A percentile compares a stretch with the other conserved stretches of the same genome.
Conservation (phyloP, 2,797 vertebrate species). For the Hylomyscus alleni region DNA sequence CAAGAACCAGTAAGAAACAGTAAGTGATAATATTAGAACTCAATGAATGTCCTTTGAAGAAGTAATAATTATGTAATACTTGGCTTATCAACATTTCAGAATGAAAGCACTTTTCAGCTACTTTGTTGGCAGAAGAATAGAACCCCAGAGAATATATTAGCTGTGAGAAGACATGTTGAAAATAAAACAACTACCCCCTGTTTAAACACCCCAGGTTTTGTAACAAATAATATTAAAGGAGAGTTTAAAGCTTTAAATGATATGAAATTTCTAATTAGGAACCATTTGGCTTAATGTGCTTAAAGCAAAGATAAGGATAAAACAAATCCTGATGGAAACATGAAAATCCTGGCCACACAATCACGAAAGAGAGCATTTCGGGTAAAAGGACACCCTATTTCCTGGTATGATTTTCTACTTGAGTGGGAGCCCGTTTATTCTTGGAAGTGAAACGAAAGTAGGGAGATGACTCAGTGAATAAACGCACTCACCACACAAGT, state of each 20-base stretch:
- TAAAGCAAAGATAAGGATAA: slow-evolving; percentile 31
- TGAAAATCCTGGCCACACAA: slow-evolving; percentile 5
- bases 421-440: not conserved
- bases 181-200: slow-evolving; percentile 33
- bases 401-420: not conserved
- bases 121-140: not conserved
- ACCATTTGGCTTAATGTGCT: not conserved
- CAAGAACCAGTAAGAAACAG: not conserved
- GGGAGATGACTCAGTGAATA: no score
- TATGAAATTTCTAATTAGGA: not conserved
- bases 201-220: not conserved
- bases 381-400: not conserved
- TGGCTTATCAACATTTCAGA: slow-evolving; percentile 56
- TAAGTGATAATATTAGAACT: not conserved
- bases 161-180: slow-evolving; percentile 15
- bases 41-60: slow-evolving; percentile 34
- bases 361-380: not conserved
- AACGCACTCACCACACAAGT: not conserved
- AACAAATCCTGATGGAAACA: slow-evolving; percentile 7
- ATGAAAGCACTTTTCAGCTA: slow-evolving; percentile 37
- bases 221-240: slow-evolving; percentile 4
- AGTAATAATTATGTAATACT: slow-evolving; percentile 31
- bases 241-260: not conserved
- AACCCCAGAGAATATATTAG: not conserved
- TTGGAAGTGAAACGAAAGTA: not conserved